Conservation (phyloP, 2,888 invertebrate genomes). For the Lampropteryx suffumata region DNA sequence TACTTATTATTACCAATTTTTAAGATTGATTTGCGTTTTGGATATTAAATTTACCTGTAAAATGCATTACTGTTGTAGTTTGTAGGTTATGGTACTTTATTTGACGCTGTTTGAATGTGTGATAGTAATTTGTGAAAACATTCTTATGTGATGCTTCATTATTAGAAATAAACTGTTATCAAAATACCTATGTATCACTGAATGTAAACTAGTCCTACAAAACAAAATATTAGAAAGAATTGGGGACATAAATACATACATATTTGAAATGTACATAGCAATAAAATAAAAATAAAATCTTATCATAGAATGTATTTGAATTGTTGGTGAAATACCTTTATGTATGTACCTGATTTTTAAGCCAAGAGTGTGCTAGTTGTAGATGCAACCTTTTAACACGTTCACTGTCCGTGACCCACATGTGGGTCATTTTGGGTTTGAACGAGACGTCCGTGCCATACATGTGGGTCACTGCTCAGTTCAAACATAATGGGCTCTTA, state of each 20-base stretch:
- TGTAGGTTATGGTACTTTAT: conserved; percentile 40
- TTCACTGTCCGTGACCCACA: no score
- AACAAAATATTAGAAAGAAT: background rate
- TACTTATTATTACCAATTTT: conserved; percentile 25
- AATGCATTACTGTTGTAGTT: conserved; percentile 27
- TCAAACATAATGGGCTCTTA: no score
- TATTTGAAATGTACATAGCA: conserved; percentile 5
- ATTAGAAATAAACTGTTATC: conserved; percentile 62
- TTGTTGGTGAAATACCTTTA: no score
- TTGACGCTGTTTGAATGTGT: conserved; percentile 43
- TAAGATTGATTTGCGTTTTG: conserved; percentile 43
- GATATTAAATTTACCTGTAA: conserved; percentile 7
- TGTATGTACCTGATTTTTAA: no score
- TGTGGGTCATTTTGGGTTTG: no score
- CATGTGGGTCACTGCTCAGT: no score
- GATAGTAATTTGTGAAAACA: conserved; percentile 48
- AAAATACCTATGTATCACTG: conserved; percentile 24
- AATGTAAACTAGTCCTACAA: conserved; percentile 23
- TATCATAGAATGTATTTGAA: no score
- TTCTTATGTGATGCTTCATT: conserved; percentile 69
- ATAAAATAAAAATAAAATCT: no score
- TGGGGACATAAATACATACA: conserved; percentile 4
- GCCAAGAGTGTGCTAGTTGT: no score
- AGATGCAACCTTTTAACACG: no score
- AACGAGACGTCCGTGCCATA: no score